A percentile compares a stretch with the other conserved stretches of the same genome.
phyloP scores from a whole-genome alignment of 2,797 vertebrate genomes.

The Pseudochirops cupreus region DNA sequence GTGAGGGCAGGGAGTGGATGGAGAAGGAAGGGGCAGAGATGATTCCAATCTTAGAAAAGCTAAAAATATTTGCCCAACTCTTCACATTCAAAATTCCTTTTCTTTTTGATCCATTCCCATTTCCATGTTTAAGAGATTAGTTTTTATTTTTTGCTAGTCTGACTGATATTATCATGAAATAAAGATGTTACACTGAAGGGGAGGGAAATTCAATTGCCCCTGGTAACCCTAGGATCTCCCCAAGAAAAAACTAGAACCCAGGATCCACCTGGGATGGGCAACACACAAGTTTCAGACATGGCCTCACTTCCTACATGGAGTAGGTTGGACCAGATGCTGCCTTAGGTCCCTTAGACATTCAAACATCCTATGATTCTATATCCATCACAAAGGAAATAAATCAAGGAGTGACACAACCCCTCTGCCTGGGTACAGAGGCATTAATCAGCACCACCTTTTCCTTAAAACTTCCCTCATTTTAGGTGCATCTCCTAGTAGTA shows the following conservation, averaged over 20 bases:
- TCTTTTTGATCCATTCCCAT: constrained; percentile 22
- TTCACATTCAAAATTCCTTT: constrained; percentile 22
- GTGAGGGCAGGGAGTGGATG: not conserved
- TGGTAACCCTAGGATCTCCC: not conserved
- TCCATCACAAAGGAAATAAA: not conserved
- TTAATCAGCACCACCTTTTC: not conserved
- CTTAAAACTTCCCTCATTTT: not conserved
- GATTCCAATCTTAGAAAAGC: not conserved
- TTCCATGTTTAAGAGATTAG: not conserved
- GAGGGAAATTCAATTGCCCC: not conserved
- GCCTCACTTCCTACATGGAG: not conserved
- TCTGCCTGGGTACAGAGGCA: not conserved
- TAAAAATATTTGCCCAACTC: not conserved
- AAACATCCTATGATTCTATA: not conserved
- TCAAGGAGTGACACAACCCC: rapidly evolving
- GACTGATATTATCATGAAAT: not conserved
- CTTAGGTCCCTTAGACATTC: not conserved
- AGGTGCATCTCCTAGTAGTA: not conserved
- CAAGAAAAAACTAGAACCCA: not conserved
- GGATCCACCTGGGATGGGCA: not conserved
- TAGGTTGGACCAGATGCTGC: not conserved
- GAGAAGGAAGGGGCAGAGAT: not conserved
- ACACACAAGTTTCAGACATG: not conserved
- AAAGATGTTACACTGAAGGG: not conserved
- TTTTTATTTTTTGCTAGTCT: constrained; percentile 35